Percentiles rank a stretch among this genome's conserved stretches.
Evolutionary conservation across 1,140 invertebrate species (phyloP).

Genomic region (Teleopsis dalmanni): DNA sequence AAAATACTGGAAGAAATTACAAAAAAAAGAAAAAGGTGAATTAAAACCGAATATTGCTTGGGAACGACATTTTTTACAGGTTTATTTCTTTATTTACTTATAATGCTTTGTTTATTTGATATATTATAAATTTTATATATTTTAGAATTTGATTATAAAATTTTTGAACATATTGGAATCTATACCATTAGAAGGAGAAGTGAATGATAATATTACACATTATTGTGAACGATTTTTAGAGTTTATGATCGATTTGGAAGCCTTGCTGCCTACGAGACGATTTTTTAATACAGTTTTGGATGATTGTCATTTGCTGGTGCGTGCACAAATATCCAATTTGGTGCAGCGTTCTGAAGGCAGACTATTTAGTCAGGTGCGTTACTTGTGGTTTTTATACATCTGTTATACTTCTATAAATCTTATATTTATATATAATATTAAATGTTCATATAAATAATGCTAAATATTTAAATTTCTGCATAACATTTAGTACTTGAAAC

Average conservation of each 20-base stretch:
- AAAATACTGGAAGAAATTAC: conserved; percentile 86
- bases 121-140: conserved; percentile 2
- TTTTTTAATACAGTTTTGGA: conserved; percentile 97
- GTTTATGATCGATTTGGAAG: conserved; percentile 92
- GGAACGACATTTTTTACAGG: conserved; percentile 77
- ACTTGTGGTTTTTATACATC: too few relatives aligned
- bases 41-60: conserved; percentile 67
- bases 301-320: conserved; percentile 88
- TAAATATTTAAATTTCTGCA: too few relatives aligned
- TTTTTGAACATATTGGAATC: conserved; percentile 78
- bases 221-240: conserved; percentile 97
- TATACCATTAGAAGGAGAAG: conserved; percentile 59
- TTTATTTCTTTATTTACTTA: background rate
- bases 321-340: conserved; percentile 75
- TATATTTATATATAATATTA: background rate
- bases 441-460: too few relatives aligned
- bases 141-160: conserved; percentile 75
- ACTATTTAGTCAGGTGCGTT: conserved; percentile 79
- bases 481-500: too few relatives aligned
- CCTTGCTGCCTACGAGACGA: conserved; percentile 84
- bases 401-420: background rate
- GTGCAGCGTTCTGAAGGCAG: conserved; percentile 74
- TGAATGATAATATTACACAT: conserved; percentile 50
- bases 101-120: background rate
- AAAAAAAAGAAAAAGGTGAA: conserved; percentile 66